Conservation (phyloP, 2,113 vertebrate species). For the Panthera leo region DNA sequence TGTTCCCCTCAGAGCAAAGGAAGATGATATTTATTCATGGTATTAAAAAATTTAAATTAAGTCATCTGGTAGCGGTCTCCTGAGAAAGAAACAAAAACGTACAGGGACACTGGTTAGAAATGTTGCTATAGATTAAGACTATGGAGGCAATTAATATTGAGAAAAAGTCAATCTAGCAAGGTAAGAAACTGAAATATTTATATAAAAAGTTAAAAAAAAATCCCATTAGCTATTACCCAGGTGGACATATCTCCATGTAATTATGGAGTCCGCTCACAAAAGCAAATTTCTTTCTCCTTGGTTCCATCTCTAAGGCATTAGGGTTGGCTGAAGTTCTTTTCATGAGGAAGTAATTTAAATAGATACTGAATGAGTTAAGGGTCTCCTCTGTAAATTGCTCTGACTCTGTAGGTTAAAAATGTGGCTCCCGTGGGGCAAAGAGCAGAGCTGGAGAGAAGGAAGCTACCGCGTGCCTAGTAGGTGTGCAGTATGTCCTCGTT, state of each 20-base stretch:
- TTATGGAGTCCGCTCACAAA: constrained; percentile 73
- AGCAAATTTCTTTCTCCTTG: constrained; percentile 72
- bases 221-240: constrained; percentile 72
- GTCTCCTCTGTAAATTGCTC: constrained; percentile 55
- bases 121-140: constrained; percentile 72
- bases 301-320: constrained; percentile 70
- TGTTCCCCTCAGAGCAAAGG: constrained; percentile 37
- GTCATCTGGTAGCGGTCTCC: constrained; percentile 62
- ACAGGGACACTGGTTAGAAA: constrained; percentile 62
- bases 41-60: constrained; percentile 75
- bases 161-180: constrained; percentile 72
- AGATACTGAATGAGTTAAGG: constrained; percentile 62
- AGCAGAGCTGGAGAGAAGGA: neutral
- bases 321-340: constrained; percentile 62
- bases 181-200: constrained; percentile 74
- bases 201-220: constrained; percentile 69
- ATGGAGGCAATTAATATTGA: constrained; percentile 73
- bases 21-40: constrained; percentile 54
- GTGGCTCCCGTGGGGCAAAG: neutral
- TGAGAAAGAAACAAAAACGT: constrained; percentile 67
- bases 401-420: constrained; percentile 52
- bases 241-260: constrained; percentile 74
- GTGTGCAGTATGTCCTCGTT: neutral
- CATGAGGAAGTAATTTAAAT: constrained; percentile 77
- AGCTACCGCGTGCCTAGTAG: neutral